Evolutionary conservation across 2,888 invertebrate species (phyloP), one percentile per base, ranked within the genome.

Genomic region (Timema podura): DNA sequence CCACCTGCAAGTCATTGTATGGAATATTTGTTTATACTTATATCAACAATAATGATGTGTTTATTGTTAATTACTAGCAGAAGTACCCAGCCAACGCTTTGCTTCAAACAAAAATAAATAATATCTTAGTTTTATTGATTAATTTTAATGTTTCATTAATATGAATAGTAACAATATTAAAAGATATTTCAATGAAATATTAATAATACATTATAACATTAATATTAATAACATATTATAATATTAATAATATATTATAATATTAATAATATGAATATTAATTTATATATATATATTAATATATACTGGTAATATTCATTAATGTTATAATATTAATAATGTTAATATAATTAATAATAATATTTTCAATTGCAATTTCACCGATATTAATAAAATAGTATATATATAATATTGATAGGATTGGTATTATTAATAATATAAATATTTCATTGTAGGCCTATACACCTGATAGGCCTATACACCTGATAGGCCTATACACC

Each of bases 341-440:
- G 15, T 6, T 54, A 54, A 15, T 54, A 54, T 54, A 5, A 54
- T 54, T 54, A 54, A 15, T 54, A 54, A 15, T 54, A 54, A 15
- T 54, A 54, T 54, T 54, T 15, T 54, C 15, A 54, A 15, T 54
- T 15, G 5, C 15, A 54, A 15, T 54, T 15, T 54, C 15, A 54
- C 15, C 15, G 5, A 15, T 7, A 6, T 54, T 54, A 54, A 6
- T 54, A 54, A 15, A 15, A 54, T 54, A 15, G 15, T 54, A 15
- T 15, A 15, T 54, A 54, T 54, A 15, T 5, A 15, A 0, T 54
- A 54, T 54, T 54, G 15, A 15, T 54, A 54, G n/a, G 6, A 54
- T 54, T 54, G 7, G n/a, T 54, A 54, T 54, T 54, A 54, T 54
- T 54, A 54, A 15, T 54, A 54, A 15, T 54, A 54, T 54, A 15